phyloP scores from a whole-genome alignment of 2,888 invertebrate species.

The Leptopilina drosophilae region DNA sequence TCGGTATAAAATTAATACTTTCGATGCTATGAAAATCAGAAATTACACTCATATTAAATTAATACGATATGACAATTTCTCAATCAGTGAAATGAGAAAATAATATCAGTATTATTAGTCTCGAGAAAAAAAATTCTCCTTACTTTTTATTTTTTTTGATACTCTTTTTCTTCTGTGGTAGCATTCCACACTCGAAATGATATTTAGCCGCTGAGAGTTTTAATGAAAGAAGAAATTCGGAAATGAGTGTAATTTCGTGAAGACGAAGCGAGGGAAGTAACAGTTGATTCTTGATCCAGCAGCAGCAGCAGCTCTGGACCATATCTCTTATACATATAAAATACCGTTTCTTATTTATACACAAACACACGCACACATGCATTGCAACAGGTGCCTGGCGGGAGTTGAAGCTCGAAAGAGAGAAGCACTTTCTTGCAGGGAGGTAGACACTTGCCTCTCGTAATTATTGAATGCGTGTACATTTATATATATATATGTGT shows the following conservation, averaged over 20 bases:
- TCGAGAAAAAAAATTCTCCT: too few relatives aligned
- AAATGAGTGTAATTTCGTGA: conserved; percentile 1
- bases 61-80: too few relatives aligned
- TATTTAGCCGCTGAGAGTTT: background rate
- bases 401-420: conserved; percentile 13
- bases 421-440: conserved; percentile 7
- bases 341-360: conserved; percentile 14
- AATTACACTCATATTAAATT: too few relatives aligned
- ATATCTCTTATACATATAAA: conserved; percentile 12
- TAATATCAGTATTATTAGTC: too few relatives aligned
- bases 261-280: too few relatives aligned
- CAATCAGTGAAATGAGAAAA: too few relatives aligned
- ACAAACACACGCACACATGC: background rate
- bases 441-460: conserved; percentile 21
- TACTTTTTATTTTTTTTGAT: too few relatives aligned
- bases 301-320: background rate
- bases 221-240: background rate
- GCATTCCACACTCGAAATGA: background rate
- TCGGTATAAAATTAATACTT: too few relatives aligned
- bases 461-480: conserved; percentile 7
- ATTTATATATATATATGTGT: background rate
- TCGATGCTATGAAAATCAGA: too few relatives aligned
- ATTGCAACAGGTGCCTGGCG: background rate
- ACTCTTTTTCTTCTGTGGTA: too few relatives aligned
- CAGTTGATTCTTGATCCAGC: background rate